Evolutionary conservation across 2,888 invertebrate species (phyloP), one percentile per base, ranked within the genome.

Genomic region (Lottia gigantea): DNA sequence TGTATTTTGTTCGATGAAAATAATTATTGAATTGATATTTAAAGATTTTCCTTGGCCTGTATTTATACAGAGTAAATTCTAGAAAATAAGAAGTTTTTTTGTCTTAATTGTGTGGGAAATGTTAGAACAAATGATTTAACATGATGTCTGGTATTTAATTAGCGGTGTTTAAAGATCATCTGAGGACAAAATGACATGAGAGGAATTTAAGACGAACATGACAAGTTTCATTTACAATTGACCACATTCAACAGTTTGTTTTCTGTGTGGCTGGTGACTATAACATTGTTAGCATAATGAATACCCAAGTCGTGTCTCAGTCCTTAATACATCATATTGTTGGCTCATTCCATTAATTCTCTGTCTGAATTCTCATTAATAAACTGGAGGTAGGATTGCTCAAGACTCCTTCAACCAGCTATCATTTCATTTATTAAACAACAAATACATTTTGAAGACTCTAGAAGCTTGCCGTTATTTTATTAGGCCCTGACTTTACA

Each of bases 381-480:
- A 55, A 23, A 23, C 19, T 14, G 23, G 55, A 55, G 8, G 11
- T 8, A 23, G 23, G 55, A 55, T 16, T 55, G 19, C 12, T 23
- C 23, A 14, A 19, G 14, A 12, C 19, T 23, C 23, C 6, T 11
- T 55, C 19, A 23, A 14, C 19, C 19, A 55, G 55, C 55, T 55
- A 55, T 55, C 55, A 55, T 55, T 55, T 55, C 55, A 55, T 55
- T 55, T 55, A 19, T 55, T 55, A 55, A 55, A 55, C 55, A 55
- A 55, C 19, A 55, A 55, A 55, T 55, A 55, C 23, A 55, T 55
- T 55, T 55, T 55, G 19, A 55, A 55, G 55, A 55, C 19, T 23
- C 23, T 23, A 23, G 19, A 19, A 19, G 19, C 55, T 19, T 23
- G 55, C 1, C 55, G 19, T 55, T 55, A 55, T 14, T 55, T 55